Evolutionary conservation across 1,140 invertebrate genomes (phyloP).

Genomic region (Diorhabda sublineata): DNA sequence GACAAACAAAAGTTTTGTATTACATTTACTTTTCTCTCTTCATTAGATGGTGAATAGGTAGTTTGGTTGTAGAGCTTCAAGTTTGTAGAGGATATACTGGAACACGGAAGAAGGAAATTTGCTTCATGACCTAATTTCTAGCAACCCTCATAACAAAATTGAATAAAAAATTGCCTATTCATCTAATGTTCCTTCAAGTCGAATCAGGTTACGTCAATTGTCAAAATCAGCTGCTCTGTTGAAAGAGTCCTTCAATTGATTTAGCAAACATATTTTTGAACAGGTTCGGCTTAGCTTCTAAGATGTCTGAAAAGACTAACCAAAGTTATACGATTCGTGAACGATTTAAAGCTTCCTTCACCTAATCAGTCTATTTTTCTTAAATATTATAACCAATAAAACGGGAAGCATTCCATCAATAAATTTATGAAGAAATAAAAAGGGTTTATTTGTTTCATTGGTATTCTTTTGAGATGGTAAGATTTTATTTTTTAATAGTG

Average conservation of each 20-base stretch:
- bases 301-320: too few species aligned
- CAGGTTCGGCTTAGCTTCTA: background rate
- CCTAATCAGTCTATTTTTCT: too few species aligned
- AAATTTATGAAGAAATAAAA: too few species aligned
- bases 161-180: constrained; percentile 29
- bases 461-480: too few species aligned
- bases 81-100: constrained; percentile 7
- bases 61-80: background rate
- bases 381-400: too few species aligned
- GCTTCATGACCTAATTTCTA: constrained; percentile 35
- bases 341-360: too few species aligned
- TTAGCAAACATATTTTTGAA: background rate
- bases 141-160: constrained; percentile 31
- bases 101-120: constrained; percentile 22
- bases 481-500: too few species aligned
- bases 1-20: background rate
- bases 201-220: background rate
- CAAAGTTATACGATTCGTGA: too few species aligned
- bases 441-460: too few species aligned
- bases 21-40: constrained; percentile 1
- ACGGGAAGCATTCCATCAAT: too few species aligned
- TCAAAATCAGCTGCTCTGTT: background rate
- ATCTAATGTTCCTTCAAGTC: background rate
- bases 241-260: background rate
- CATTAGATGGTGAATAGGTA: background rate